phyloP scores from a whole-genome alignment of 2,797 vertebrate genomes.

The Phyllotis vaccarum region DNA sequence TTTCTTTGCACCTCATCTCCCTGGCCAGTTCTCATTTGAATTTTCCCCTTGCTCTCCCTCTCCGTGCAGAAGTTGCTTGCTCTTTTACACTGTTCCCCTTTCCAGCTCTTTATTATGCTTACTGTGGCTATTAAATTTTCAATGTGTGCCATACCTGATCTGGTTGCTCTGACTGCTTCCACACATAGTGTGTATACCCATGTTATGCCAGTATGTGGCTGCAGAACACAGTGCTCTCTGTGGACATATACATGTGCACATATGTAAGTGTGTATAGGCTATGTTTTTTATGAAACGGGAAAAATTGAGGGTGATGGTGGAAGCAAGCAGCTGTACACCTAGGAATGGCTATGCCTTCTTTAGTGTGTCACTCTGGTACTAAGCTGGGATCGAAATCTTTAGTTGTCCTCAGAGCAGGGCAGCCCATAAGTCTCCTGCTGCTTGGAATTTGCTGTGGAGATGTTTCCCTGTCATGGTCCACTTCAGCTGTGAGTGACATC shows the following conservation, averaged over 20 bases:
- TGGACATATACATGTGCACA: background rate
- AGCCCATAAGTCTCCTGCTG: fast-evolving
- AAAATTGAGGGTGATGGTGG: too few species aligned
- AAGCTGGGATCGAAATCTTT: background rate
- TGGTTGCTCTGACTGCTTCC: background rate
- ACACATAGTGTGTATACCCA: too few species aligned
- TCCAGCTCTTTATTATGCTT: background rate
- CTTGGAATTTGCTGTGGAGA: background rate
- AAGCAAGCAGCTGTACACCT: background rate
- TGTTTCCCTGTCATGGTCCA: background rate
- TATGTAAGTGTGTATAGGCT: background rate
- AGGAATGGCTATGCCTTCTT: too few species aligned
- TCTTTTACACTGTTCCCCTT: background rate
- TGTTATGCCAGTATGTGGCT: background rate
- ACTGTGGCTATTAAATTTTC: background rate
- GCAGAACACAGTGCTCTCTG: background rate
- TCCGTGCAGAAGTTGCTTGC: background rate
- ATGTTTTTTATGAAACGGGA: background rate
- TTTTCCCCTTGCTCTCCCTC: background rate
- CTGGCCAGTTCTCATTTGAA: background rate
- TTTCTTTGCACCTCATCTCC: background rate
- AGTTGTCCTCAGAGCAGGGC: background rate
- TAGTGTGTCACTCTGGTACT: background rate
- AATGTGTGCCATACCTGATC: background rate
- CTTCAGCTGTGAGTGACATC: background rate